These are phyloP conservation scores for Chitala chitala DNA, from an alignment of 2,113 vertebrate genomes.

Conservation along the genomic window DNA sequence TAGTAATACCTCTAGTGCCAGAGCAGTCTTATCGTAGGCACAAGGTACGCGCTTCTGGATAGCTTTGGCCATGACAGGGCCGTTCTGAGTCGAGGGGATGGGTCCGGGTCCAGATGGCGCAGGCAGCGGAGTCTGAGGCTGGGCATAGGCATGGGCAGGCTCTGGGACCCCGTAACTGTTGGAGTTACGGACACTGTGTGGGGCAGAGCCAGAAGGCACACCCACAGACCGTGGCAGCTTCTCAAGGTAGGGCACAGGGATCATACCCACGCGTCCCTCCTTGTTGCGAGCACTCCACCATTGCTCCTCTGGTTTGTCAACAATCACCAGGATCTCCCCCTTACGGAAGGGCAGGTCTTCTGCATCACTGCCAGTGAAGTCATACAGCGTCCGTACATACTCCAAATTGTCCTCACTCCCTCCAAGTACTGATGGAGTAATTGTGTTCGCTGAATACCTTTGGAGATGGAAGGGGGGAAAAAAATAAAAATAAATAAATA, in stretches of 20 bases:
- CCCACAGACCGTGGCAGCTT: conserved; percentile 81
- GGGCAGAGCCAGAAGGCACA: conserved; percentile 69
- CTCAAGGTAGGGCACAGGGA: conserved; percentile 95
- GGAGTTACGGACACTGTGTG: conserved; percentile 82
- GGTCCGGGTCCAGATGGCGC: conserved; percentile 74
- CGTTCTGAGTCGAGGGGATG: conserved; percentile 87
- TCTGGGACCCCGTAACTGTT: conserved; percentile 95
- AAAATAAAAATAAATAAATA: too few relatives aligned
- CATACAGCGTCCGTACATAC: conserved; percentile 94
- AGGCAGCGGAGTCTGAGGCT: conserved; percentile 82
- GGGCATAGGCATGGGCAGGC: conserved; percentile 92
- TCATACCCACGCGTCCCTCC: conserved; percentile 93
- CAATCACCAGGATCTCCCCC: conserved; percentile 87
- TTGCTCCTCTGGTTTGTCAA: conserved; percentile 97
- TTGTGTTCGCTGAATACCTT: too few relatives aligned
- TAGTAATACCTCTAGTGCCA: conserved; percentile 83
- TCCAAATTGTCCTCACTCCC: conserved; percentile 79
- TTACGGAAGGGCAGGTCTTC: conserved; percentile 97
- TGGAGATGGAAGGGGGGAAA: too few relatives aligned
- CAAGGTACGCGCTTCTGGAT: conserved; percentile 97
- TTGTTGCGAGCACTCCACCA: conserved; percentile 99
- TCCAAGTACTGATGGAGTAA: conserved; percentile 59
- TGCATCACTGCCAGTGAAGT: conserved; percentile 90
- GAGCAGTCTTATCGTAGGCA: conserved; percentile 95
- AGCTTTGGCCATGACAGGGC: conserved; percentile 92